A percentile compares a stretch with the other conserved stretches of the same genome.
These are phyloP conservation scores for Enteromius unitaeniatus DNA, from an alignment of 2,797 vertebrate species.

Conservation along the genomic window DNA sequence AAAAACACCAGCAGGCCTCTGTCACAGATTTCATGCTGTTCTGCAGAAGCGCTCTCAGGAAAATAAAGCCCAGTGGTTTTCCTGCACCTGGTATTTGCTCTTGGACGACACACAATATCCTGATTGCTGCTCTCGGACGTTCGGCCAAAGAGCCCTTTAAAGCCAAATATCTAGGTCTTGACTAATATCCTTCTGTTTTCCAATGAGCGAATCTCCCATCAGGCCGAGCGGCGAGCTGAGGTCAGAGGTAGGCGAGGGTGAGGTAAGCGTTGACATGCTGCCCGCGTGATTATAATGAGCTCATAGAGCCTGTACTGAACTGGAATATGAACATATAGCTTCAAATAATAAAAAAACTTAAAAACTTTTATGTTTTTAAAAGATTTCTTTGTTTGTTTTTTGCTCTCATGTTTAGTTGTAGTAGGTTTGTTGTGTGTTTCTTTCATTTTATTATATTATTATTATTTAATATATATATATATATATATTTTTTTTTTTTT, in stretches of 20 bases:
- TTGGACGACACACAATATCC: conserved; percentile 48
- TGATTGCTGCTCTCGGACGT: conserved; percentile 36
- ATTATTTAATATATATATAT: background rate
- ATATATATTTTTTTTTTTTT: background rate
- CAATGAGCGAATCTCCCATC: conserved; percentile 52
- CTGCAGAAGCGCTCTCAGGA: conserved; percentile 30
- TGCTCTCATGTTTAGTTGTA: background rate
- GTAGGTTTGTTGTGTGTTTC: background rate
- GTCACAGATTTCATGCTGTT: conserved; percentile 9
- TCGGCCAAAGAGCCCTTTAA: conserved; percentile 47
- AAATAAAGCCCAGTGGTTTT: conserved; percentile 48
- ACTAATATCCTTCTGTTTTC: conserved; percentile 55
- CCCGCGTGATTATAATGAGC: conserved; percentile 29
- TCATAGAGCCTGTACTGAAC: background rate
- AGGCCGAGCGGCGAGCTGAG: conserved; percentile 63
- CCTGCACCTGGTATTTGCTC: conserved; percentile 57
- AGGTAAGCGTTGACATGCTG: conserved; percentile 63
- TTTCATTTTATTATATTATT: background rate
- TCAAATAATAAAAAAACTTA: background rate
- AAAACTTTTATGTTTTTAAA: no score
- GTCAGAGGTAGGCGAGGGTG: conserved; percentile 62
- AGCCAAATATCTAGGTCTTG: conserved; percentile 56
- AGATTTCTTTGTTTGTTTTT: background rate
- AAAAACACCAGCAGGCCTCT: background rate
- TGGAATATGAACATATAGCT: background rate